Evolutionary conservation across 2,888 invertebrate genomes (phyloP), one percentile per base, ranked within the genome.

Genomic region (Thymelicus acteon): DNA sequence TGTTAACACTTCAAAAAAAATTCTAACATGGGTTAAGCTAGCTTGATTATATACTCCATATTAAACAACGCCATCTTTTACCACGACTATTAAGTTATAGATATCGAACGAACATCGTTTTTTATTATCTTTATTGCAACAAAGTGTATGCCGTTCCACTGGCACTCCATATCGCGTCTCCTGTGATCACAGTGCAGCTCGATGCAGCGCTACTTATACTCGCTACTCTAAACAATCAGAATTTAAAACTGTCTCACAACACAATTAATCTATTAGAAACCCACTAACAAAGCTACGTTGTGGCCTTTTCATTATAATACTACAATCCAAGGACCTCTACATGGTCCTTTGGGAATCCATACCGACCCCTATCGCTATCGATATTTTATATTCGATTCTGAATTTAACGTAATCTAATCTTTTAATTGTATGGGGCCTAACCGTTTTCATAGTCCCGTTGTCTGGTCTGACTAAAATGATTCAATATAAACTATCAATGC

Each of bases 151-250:
- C 15, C 44, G 15, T 12, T 15, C 49, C 24, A 49, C 49, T 12
- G 15, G 0, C 63, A 52, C 39, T 19, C 49, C 63, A 49, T 7
- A 40, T 40, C 12, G 13, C 19, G 39, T 15, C 49, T 19, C 39
- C 49, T 5, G 15, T 39, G 39, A 64, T 52, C 63, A 64, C 52
- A 52, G 37, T 63, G 54, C 52, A 52, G 40, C 64, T 49, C 52
- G 19, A 64, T 63, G 49, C 40, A 12, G 64, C 39, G 19, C 37
- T 15, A 10, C 6, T 52, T 19, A 15, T 40, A 31, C 64, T n/a
- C 31, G 19, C 64, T 39, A 52, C 39, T 12, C 39, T 52, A 49
- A 39, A 64, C 52, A 64, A 39, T 37, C 64, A 54, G 49, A 52
- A 40, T 47, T 7, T 31, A 52, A 39, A 52, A 52, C 49, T 63